phyloP scores from a whole-genome alignment of 2,113 vertebrate species.

The Herpetotheres cachinnans region DNA sequence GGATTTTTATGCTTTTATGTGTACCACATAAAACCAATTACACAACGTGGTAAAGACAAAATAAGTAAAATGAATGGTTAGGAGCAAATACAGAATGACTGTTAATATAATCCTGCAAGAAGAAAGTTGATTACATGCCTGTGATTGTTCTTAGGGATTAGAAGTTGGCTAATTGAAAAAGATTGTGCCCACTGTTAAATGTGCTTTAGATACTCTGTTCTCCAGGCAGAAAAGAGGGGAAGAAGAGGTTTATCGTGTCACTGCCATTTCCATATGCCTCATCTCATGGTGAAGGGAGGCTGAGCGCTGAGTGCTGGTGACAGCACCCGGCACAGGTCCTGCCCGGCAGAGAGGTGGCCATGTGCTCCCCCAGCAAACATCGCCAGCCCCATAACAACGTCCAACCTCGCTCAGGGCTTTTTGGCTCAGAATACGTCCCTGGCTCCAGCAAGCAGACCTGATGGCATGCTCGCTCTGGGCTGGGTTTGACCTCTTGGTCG shows the following conservation, averaged over 20 bases:
- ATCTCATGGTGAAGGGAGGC: not conserved
- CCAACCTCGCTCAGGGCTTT: not conserved
- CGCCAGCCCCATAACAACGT: not conserved
- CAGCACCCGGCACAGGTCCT: not conserved
- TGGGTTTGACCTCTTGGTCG: not conserved
- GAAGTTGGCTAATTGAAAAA: not conserved
- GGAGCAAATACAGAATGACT: not conserved
- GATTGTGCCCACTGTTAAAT: too few relatives aligned
- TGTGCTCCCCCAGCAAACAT: not conserved
- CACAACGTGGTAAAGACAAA: not conserved
- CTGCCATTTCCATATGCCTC: accelerated
- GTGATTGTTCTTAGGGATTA: not conserved
- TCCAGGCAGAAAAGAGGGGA: not conserved
- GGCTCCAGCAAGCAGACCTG: not conserved
- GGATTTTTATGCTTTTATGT: not conserved
- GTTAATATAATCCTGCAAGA: not conserved
- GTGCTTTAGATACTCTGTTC: not conserved
- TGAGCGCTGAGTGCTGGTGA: not conserved
- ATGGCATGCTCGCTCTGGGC: accelerated
- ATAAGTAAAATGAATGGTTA: not conserved
- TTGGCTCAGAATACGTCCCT: not conserved
- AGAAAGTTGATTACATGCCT: not conserved
- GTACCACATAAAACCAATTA: not conserved
- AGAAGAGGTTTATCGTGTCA: accelerated
- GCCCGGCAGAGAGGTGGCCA: accelerated